phyloP scores from a whole-genome alignment of 2,888 invertebrate species.

The Sarcophaga variegata region DNA sequence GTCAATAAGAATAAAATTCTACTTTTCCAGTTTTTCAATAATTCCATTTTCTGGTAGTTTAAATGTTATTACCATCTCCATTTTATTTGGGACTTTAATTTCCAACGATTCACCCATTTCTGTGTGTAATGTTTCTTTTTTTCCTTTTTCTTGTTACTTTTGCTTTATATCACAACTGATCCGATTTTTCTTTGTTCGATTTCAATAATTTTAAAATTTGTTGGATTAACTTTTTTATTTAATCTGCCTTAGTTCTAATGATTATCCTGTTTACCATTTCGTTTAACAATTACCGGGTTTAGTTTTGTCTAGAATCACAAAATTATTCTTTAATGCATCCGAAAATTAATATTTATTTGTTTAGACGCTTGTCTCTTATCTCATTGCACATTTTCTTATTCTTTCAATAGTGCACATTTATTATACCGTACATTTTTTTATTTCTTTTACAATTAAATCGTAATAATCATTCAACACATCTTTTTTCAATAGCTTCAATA shows the following conservation, averaged over 20 bases:
- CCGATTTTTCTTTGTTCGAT: not conserved
- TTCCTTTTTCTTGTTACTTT: not conserved
- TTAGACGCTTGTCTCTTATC: not conserved
- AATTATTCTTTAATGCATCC: too few relatives aligned
- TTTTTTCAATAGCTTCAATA: not conserved
- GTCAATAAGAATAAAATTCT: too few relatives aligned
- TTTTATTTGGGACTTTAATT: not conserved
- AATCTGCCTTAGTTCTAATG: too few relatives aligned
- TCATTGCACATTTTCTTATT: conserved; percentile 2
- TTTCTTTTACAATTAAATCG: not conserved
- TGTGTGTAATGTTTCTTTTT: not conserved
- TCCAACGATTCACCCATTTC: too few relatives aligned
- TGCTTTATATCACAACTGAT: not conserved
- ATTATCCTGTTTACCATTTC: too few relatives aligned
- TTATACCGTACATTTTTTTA: not conserved
- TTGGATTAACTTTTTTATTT: not conserved
- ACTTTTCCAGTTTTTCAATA: too few relatives aligned
- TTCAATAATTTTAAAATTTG: not conserved
- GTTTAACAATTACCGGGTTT: too few relatives aligned
- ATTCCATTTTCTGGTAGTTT: not conserved
- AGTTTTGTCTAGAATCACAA: too few relatives aligned
- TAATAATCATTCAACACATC: not conserved
- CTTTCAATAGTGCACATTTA: not conserved
- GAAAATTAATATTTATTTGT: too few relatives aligned
- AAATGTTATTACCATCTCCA: not conserved